Conservation (phyloP, 2,888 invertebrate species). For the Drosophila lacicola region DNA sequence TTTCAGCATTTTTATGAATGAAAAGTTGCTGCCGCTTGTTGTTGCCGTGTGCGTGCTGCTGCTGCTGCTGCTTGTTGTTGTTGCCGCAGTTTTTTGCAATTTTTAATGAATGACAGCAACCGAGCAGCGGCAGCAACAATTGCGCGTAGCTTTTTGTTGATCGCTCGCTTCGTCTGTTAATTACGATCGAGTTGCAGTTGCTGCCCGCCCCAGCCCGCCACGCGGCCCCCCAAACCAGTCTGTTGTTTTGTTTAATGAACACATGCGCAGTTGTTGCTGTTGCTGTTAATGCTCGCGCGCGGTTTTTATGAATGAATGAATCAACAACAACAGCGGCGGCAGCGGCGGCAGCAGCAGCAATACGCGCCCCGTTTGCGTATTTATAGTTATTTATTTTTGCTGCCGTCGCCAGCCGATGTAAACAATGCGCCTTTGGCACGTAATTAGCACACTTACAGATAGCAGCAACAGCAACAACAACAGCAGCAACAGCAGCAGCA, state of each 20-base stretch:
- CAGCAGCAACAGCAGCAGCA: background rate
- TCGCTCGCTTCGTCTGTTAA: slow-evolving; percentile 53
- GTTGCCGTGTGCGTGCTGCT: slow-evolving; percentile 21
- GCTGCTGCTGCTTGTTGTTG: slow-evolving; percentile 28
- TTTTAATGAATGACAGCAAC: slow-evolving; percentile 67
- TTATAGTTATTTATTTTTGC: slow-evolving; percentile 71
- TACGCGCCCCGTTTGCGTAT: slow-evolving; percentile 53
- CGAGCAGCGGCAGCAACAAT: slow-evolving; percentile 41
- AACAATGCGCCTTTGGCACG: slow-evolving; percentile 78
- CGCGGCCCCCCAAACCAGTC: slow-evolving; percentile 15
- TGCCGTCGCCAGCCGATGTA: slow-evolving; percentile 63
- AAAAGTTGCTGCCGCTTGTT: slow-evolving; percentile 53
- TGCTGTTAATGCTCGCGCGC: slow-evolving; percentile 49
- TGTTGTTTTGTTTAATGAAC: slow-evolving; percentile 60
- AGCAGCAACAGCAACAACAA: slow-evolving; percentile 34
- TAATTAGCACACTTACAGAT: slow-evolving; percentile 76
- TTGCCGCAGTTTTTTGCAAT: slow-evolving; percentile 39
- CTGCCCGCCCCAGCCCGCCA: slow-evolving; percentile 17
- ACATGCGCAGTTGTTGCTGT: slow-evolving; percentile 54
- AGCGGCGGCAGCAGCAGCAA: slow-evolving; percentile 36
- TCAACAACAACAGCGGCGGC: slow-evolving; percentile 31
- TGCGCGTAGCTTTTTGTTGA: slow-evolving; percentile 41
- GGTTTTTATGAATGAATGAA: slow-evolving; percentile 75
- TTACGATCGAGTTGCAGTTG: slow-evolving; percentile 65
- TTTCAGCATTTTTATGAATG: slow-evolving; percentile 67